phyloP scores from a whole-genome alignment of 1,140 invertebrate genomes.

The Leptopilina clavipes region DNA sequence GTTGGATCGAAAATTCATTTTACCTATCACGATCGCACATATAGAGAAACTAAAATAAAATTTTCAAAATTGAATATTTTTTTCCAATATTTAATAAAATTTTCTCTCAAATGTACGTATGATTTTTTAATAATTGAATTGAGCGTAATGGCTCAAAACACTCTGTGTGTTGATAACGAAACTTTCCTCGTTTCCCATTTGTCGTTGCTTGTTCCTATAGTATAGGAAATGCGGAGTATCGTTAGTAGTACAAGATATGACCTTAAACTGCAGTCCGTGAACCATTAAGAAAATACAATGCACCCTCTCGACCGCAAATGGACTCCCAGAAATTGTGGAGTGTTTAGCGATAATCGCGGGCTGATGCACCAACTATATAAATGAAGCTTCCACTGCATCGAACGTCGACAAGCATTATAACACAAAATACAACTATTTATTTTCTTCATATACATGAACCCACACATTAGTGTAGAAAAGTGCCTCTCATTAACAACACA shows the following conservation, averaged over 20 bases:
- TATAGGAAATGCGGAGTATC: constrained; percentile 47
- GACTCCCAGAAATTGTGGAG: constrained; percentile 41
- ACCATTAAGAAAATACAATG: constrained; percentile 49
- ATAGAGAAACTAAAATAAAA: too few species aligned
- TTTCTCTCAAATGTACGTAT: too few species aligned
- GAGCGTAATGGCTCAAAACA: background rate
- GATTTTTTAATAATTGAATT: too few species aligned
- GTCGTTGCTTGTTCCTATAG: background rate
- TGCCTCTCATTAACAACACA: background rate
- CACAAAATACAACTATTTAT: background rate
- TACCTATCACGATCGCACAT: too few species aligned
- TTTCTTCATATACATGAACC: background rate
- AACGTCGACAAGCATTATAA: background rate
- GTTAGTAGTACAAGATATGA: constrained; percentile 48
- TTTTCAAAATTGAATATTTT: too few species aligned
- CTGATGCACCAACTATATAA: constrained; percentile 44
- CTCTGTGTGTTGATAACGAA: constrained; percentile 47
- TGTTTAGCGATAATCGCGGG: constrained; percentile 49
- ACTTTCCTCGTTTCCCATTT: constrained; percentile 49
- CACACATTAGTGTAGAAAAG: background rate
- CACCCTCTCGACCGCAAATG: constrained; percentile 44
- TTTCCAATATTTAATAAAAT: too few species aligned
- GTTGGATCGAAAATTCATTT: too few species aligned
- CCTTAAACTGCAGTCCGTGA: constrained; percentile 44
- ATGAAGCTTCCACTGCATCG: constrained; percentile 41